These are phyloP conservation scores for Melangyna quadrimaculata DNA, from an alignment of 2,888 invertebrate genomes.

Conservation along the genomic window DNA sequence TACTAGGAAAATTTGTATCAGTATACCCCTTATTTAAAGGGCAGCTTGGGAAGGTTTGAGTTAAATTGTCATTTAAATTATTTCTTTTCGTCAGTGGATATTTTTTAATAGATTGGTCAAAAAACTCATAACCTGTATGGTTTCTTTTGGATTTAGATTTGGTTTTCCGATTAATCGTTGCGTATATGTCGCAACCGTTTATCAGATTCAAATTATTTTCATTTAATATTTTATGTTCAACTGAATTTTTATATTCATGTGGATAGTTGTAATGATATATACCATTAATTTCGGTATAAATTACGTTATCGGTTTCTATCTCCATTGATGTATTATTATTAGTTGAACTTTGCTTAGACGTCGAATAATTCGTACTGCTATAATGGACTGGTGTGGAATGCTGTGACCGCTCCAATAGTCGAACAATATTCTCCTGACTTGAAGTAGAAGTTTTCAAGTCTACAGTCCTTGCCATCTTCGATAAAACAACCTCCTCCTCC, in stretches of 20 bases:
- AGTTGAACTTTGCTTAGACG: constrained; percentile 81
- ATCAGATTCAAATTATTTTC: constrained; percentile 78
- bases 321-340: constrained; percentile 80
- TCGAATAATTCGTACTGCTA: constrained; percentile 82
- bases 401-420: constrained; percentile 80
- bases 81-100: constrained; percentile 78
- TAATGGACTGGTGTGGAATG: constrained; percentile 81
- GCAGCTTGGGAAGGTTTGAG: constrained; percentile 64
- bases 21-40: constrained; percentile 74
- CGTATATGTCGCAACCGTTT: constrained; percentile 80
- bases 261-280: constrained; percentile 79
- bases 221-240: constrained; percentile 78
- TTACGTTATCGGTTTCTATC: constrained; percentile 81
- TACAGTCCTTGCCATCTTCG: constrained; percentile 76
- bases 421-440: constrained; percentile 81
- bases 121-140: constrained; percentile 80
- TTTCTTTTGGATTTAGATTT: constrained; percentile 80
- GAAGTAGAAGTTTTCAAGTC: not conserved
- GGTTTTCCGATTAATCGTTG: constrained; percentile 81
- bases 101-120: constrained; percentile 80
- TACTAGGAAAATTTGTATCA: constrained; percentile 75
- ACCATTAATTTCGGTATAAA: constrained; percentile 81
- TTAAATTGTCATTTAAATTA: constrained; percentile 73
- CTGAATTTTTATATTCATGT: constrained; percentile 75
- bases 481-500: constrained; percentile 79